Evolutionary conservation across 2,797 vertebrate genomes (phyloP).

Genomic region (Lates japonicus): DNA sequence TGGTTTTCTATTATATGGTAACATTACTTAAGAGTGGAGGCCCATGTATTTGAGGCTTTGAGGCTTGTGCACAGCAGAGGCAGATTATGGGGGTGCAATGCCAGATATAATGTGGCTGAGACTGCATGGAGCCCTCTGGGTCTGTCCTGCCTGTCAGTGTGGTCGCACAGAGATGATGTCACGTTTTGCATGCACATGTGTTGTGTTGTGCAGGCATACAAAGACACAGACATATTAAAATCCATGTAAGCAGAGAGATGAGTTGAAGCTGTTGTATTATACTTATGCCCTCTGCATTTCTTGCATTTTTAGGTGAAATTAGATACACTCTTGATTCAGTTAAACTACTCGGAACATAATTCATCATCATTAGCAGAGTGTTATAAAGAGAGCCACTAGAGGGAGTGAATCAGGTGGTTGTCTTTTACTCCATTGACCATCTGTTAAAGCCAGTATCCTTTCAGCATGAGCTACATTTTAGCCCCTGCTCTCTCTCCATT

Average conservation of each 20-base stretch:
- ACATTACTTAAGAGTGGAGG: conserved; percentile 67
- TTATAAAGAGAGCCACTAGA: conserved; percentile 69
- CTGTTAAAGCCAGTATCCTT: conserved; percentile 56
- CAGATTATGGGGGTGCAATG: conserved; percentile 85
- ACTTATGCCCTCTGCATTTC: neutral
- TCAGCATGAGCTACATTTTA: conserved; percentile 55
- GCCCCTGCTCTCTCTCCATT: conserved; percentile 42
- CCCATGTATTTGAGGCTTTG: conserved; percentile 81
- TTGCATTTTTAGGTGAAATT: neutral
- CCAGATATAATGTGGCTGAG: conserved; percentile 84
- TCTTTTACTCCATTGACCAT: conserved; percentile 36
- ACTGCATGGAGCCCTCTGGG: conserved; percentile 79
- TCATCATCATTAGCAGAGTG: conserved; percentile 4
- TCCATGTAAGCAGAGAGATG: conserved; percentile 3
- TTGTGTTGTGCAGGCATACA: conserved; percentile 31
- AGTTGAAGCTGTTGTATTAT: neutral
- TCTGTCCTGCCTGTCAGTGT: conserved; percentile 72
- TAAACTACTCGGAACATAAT: neutral
- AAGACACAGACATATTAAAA: conserved; percentile 8
- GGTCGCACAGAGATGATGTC: conserved; percentile 81
- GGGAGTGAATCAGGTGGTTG: conserved; percentile 60
- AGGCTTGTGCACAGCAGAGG: conserved; percentile 71
- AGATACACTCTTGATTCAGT: neutral
- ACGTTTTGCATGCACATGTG: conserved; percentile 58
- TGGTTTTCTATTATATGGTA: conserved; percentile 71